These are phyloP conservation scores for Synanceia verrucosa DNA, from an alignment of 2,797 vertebrate species.

Conservation along the genomic window DNA sequence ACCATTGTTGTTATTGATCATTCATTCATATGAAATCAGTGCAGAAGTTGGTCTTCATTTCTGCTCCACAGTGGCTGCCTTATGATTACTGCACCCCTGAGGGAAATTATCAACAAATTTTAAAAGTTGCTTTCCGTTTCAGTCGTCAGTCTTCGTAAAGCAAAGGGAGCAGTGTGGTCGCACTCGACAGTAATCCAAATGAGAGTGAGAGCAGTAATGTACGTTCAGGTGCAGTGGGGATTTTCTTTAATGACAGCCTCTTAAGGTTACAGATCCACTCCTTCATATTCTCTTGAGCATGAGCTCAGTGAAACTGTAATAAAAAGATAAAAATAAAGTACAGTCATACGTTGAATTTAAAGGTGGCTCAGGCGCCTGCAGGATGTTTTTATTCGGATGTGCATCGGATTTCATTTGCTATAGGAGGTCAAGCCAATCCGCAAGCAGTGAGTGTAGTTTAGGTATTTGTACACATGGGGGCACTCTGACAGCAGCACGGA, in stretches of 20 bases:
- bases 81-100: slow-evolving; percentile 26
- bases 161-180: background rate
- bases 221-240: background rate
- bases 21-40: slow-evolving; percentile 47
- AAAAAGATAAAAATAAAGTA: background rate
- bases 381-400: background rate
- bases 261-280: background rate
- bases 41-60: slow-evolving; percentile 47
- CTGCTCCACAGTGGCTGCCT: slow-evolving; percentile 2
- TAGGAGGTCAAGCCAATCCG: background rate
- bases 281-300: background rate
- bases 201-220: slow-evolving; percentile 11
- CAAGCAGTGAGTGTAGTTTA: slow-evolving; percentile 47
- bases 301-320: too few relatives aligned
- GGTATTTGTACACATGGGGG: slow-evolving; percentile 69
- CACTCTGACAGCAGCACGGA: slow-evolving; percentile 71
- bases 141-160: slow-evolving; percentile 18
- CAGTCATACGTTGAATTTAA: background rate
- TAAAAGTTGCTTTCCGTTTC: slow-evolving; percentile 35
- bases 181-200: slow-evolving; percentile 39
- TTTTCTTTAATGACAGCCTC: slow-evolving; percentile 6
- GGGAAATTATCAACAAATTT: slow-evolving; percentile 36
- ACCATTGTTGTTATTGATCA: slow-evolving; percentile 60
- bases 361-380: background rate
- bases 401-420: background rate